Conservation (phyloP, 2,888 invertebrate genomes). For the Neocrepidodera transversa region DNA sequence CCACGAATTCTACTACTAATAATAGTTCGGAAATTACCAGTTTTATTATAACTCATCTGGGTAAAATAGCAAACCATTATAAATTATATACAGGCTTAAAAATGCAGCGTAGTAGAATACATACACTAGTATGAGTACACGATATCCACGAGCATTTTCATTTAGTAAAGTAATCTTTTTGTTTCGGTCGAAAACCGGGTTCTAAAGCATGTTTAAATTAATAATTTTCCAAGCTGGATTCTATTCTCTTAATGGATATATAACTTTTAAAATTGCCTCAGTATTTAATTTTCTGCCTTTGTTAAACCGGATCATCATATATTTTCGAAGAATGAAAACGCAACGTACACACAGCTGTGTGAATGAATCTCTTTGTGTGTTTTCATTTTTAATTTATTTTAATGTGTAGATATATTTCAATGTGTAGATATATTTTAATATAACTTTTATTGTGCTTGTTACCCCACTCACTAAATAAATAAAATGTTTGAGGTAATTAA, state of each 20-base stretch:
- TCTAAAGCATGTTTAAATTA: conserved; percentile 8
- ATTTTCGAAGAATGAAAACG: conserved; percentile 6
- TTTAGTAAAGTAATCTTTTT: conserved; percentile 6
- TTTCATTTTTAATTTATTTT: conserved; percentile 1
- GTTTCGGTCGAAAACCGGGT: neutral
- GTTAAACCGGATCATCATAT: conserved; percentile 10
- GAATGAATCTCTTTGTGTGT: neutral
- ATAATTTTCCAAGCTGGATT: conserved; percentile 7
- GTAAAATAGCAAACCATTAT: neutral
- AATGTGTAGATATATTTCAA: no score
- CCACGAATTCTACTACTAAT: no score
- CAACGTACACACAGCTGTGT: conserved; percentile 1
- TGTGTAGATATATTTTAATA: neutral
- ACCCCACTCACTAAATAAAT: no score
- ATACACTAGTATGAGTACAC: no score
- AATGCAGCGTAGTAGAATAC: neutral
- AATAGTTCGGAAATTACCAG: no score
- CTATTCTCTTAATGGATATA: conserved; percentile 10
- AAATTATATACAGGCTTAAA: neutral
- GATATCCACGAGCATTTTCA: neutral
- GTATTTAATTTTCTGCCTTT: conserved; percentile 7
- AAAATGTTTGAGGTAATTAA: no score
- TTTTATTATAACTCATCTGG: neutral
- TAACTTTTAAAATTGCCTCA: conserved; percentile 10
- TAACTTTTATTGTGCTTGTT: neutral